Conservation (phyloP, 1,140 invertebrate genomes). For the Dreissena polymorpha region DNA sequence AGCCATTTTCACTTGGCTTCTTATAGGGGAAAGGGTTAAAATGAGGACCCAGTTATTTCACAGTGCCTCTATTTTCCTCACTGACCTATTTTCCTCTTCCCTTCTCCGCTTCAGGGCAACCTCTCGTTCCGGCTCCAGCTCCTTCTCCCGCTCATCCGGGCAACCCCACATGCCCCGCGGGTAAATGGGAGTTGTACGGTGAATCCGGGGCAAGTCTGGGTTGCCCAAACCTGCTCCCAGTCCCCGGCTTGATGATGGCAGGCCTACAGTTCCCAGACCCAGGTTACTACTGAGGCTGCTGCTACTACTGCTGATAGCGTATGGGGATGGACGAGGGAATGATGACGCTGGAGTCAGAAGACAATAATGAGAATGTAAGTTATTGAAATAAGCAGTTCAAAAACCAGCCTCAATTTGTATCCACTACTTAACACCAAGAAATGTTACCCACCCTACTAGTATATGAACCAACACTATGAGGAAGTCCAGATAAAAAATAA, state of each 20-base stretch:
- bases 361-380: too few species aligned
- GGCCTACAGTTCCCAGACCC: slow-evolving; percentile 13
- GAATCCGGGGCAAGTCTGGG: slow-evolving; percentile 85
- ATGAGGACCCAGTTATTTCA: too few species aligned
- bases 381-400: too few species aligned
- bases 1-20: too few species aligned
- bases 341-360: slow-evolving; percentile 53
- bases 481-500: too few species aligned
- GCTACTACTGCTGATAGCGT: slow-evolving; percentile 65
- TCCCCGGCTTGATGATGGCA: slow-evolving; percentile 44
- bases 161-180: slow-evolving; percentile 65
- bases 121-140: slow-evolving; percentile 57
- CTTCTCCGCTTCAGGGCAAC: slow-evolving; percentile 35
- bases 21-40: too few species aligned
- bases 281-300: not conserved
- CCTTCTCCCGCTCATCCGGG: slow-evolving; percentile 66
- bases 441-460: too few species aligned
- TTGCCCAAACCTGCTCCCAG: slow-evolving; percentile 54
- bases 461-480: too few species aligned
- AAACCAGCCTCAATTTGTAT: too few species aligned
- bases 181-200: slow-evolving; percentile 78
- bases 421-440: too few species aligned
- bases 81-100: slow-evolving; percentile 51
- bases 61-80: slow-evolving; percentile 29
- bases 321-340: slow-evolving; percentile 73